Conservation (phyloP, 2,113 vertebrate species). For the Piaya cayana region DNA sequence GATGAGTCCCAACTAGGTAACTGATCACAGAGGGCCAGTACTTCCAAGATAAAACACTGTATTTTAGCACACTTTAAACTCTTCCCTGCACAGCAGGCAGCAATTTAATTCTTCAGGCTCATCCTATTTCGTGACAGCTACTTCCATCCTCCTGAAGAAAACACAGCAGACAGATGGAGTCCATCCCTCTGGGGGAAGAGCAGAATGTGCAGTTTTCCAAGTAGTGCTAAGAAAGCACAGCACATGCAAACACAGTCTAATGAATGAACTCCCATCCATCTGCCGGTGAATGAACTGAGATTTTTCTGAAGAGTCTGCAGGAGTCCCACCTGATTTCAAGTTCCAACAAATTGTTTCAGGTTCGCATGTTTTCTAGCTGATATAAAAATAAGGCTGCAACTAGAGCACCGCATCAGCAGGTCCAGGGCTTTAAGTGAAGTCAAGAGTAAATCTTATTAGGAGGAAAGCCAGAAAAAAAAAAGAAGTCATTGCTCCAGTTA, state of each 20-base stretch:
- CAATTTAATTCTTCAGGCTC: not conserved
- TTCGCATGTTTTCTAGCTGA: not conserved
- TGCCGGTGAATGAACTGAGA: not conserved
- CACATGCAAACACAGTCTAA: fast-evolving
- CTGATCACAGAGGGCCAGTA: not conserved
- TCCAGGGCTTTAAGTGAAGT: not conserved
- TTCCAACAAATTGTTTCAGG: not conserved
- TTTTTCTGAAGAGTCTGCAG: not conserved
- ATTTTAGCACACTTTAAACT: not conserved
- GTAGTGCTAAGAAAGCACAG: not conserved
- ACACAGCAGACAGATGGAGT: not conserved
- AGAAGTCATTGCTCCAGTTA: not conserved
- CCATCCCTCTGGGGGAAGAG: not conserved
- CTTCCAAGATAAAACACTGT: not conserved
- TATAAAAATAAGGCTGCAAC: not conserved
- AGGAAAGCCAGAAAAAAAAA: not conserved
- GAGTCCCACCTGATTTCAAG: not conserved
- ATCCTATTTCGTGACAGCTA: not conserved
- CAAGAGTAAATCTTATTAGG: not conserved
- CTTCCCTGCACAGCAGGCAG: not conserved
- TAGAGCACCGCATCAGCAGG: not conserved
- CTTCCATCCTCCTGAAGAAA: not conserved
- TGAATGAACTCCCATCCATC: not conserved
- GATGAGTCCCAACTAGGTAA: not conserved
- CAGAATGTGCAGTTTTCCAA: not conserved